Conservation (phyloP, 2,113 vertebrate genomes). For the Aramus guarauna region DNA sequence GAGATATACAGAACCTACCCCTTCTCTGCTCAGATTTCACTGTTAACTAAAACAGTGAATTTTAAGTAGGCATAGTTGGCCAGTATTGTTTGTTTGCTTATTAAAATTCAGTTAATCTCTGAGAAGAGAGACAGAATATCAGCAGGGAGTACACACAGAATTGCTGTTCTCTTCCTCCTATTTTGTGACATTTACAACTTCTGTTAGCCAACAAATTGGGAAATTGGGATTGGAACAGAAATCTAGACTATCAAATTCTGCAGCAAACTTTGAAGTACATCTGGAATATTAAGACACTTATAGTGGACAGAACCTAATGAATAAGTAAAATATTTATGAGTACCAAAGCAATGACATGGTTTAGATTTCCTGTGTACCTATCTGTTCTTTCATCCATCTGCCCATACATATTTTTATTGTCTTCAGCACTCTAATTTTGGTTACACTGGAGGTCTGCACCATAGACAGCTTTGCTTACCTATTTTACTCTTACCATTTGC, state of each 20-base stretch:
- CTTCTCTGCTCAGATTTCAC: not conserved
- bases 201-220: not conserved
- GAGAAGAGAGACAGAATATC: not conserved
- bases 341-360: not conserved
- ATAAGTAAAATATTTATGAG: not conserved
- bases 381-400: not conserved
- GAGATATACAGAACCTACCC: not conserved
- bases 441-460: not conserved
- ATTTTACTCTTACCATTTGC: not conserved
- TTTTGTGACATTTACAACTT: not conserved
- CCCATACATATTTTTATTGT: not conserved
- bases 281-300: not conserved
- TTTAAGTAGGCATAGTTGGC: constrained; percentile 34
- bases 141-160: not conserved
- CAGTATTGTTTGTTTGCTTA: not conserved
- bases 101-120: constrained; percentile 37
- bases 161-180: not conserved
- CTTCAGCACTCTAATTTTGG: not conserved
- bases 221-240: not conserved
- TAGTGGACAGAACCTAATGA: not conserved
- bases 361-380: not conserved
- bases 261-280: not conserved
- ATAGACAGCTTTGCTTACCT: not conserved
- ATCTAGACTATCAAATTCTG: not conserved
- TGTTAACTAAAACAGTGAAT: constrained; percentile 13